Conservation (phyloP, 2,888 invertebrate species). For the Drosophila siamana region DNA sequence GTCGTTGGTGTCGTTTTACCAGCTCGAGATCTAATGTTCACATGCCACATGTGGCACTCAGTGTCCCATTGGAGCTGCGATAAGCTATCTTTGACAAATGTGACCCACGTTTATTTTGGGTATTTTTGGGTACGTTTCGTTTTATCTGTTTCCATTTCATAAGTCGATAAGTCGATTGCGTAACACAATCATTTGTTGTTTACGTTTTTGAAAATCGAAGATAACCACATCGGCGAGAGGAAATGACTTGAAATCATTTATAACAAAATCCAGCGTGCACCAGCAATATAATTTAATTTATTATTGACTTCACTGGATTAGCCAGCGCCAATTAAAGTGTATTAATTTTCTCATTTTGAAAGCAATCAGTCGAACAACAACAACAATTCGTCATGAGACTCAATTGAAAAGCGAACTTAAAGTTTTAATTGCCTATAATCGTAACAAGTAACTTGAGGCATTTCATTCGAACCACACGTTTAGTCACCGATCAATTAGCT, state of each 20-base stretch:
- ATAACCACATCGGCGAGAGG: not conserved
- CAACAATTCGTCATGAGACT: constrained; percentile 44
- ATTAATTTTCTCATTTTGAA: constrained; percentile 9
- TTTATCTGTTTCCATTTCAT: constrained; percentile 33
- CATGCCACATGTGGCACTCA: constrained; percentile 51
- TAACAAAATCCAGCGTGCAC: not conserved
- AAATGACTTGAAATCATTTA: not conserved
- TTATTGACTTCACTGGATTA: constrained; percentile 13
- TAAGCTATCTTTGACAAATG: constrained; percentile 36
- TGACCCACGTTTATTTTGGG: constrained; percentile 11
- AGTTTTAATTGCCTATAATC: constrained; percentile 31
- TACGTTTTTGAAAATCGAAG: not conserved
- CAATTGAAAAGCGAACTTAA: constrained; percentile 34
- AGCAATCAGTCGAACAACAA: constrained; percentile 36
- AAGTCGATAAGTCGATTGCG: constrained; percentile 35
- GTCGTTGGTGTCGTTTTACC: constrained; percentile 46
- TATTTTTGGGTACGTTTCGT: not conserved
- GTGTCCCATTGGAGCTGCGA: constrained; percentile 13
- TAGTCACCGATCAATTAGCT: constrained; percentile 56
- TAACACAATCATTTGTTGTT: constrained; percentile 4
- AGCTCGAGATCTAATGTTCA: not conserved
- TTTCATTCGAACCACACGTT: constrained; percentile 43
- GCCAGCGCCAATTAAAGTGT: constrained; percentile 29
- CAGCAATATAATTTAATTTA: constrained; percentile 16
- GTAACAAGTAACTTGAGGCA: constrained; percentile 40